Base-by-base conservation (phyloP, 2,797 vertebrate genomes). In the Megaceryle alcyon region DNA sequence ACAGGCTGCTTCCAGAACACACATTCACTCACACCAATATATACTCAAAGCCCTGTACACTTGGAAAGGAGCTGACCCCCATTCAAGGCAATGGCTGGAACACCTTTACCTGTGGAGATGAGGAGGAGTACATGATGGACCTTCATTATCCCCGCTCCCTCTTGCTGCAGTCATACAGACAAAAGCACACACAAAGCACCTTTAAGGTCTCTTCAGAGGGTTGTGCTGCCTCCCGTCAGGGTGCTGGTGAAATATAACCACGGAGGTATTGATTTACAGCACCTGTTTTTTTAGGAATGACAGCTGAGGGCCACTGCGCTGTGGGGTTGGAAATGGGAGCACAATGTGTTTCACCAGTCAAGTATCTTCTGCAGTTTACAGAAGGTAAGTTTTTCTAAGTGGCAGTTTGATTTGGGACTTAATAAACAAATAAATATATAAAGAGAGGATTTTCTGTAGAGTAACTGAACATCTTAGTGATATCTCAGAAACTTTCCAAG, bases 261-360 rank as follows among this genome's bases (percentile, higher is more conserved):
- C 51, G 0, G 39, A 51, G 86, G 88, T 97, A 94, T 98, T 94
- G 90, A 79, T 69, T 98, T 95, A 95, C 95, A 95, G 91, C 98
- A 98, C 97, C 98, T 98, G 98, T 97, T 97, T 97, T 71, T 71
- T 68, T 7, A 77, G 82, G 81, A 64, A 78, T 12, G 90, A 98
- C 98, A 98, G 98, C 98, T 98, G 98, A 96, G 73, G 75, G 95
- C 61, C 46, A 22, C 51, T n/a, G 29, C 14, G 26, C 43, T 6
- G 10, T 25, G 1, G 6, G 37, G 29, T 5, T 80, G 56, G 91
- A 88, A 94, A 94, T 7, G 31, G 61, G 86, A 95, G 68, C 61
- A 49, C 39, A 44, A 71, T 23, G 54, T 86, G 80, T 77, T 87
- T 96, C 90, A 79, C 35, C 37, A 29, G 29, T 59, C 70, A 89